Evolutionary conservation across 2,888 invertebrate species (phyloP).

Genomic region (Andricus curvator): DNA sequence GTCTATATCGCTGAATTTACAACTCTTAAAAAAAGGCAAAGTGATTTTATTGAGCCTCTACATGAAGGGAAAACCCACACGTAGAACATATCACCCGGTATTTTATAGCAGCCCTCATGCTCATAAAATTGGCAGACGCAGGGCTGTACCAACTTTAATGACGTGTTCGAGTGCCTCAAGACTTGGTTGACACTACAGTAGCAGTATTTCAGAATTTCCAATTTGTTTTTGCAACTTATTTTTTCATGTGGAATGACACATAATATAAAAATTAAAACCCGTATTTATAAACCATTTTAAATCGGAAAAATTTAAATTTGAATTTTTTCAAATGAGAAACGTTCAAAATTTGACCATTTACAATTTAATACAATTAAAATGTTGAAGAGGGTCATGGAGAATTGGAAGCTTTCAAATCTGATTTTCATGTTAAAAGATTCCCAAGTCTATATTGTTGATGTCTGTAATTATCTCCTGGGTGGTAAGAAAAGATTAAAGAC

Average conservation of each 20-base stretch:
- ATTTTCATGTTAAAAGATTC: too few species aligned
- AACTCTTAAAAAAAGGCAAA: background rate
- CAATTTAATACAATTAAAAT: too few species aligned
- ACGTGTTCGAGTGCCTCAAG: conserved; percentile 16
- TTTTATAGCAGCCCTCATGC: conserved; percentile 35
- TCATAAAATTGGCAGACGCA: conserved; percentile 29
- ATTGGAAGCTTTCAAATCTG: too few species aligned
- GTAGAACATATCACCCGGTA: conserved; percentile 12
- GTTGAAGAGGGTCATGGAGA: too few species aligned
- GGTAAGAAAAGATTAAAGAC: background rate
- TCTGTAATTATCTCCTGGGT: background rate
- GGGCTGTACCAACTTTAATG: conserved; percentile 25
- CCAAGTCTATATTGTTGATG: background rate
- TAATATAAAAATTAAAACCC: background rate
- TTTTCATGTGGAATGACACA: background rate
- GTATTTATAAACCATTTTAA: background rate
- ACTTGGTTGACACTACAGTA: background rate
- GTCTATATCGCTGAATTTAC: background rate
- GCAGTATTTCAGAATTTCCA: background rate
- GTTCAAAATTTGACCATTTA: too few species aligned
- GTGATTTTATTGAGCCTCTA: conserved; percentile 15
- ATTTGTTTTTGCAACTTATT: background rate
- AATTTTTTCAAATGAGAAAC: background rate
- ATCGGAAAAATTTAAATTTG: too few species aligned
- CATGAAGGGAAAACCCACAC: background rate